Evolutionary conservation across 1,140 invertebrate genomes (phyloP).

Genomic region (Onthophagus taurus): DNA sequence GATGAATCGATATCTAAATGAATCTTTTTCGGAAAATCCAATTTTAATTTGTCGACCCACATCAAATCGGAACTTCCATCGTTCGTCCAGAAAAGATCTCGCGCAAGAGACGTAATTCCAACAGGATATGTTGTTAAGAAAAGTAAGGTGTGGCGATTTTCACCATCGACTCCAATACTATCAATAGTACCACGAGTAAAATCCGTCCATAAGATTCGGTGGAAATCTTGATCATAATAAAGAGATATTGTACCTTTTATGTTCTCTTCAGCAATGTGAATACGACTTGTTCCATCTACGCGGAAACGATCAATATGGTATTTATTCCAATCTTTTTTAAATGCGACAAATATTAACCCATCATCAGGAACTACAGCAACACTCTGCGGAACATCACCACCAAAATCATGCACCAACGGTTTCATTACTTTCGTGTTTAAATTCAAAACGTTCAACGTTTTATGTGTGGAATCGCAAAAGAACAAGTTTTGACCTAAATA

Average conservation of each 20-base stretch:
- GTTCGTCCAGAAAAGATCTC: conserved; percentile 54
- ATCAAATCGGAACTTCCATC: conserved; percentile 41
- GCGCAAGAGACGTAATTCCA: conserved; percentile 44
- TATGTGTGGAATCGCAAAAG: conserved; percentile 47
- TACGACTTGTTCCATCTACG: conserved; percentile 46
- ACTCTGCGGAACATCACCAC: conserved; percentile 47
- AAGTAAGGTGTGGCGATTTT: conserved; percentile 37
- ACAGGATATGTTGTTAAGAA: conserved; percentile 38
- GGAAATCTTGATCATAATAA: conserved; percentile 41
- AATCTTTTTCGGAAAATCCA: conserved; percentile 36
- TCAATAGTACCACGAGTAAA: conserved; percentile 44
- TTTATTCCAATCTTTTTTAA: conserved; percentile 36
- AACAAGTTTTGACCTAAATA: conserved; percentile 54
- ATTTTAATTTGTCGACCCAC: conserved; percentile 47
- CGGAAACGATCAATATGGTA: conserved; percentile 49
- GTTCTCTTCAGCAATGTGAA: conserved; percentile 42
- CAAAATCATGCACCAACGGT: conserved; percentile 43
- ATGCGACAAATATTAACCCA: conserved; percentile 60
- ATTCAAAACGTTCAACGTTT: conserved; percentile 46
- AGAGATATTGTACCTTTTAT: conserved; percentile 42
- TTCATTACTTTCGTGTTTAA: conserved; percentile 45
- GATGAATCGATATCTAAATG: no score
- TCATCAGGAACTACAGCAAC: conserved; percentile 53
- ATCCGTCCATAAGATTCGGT: conserved; percentile 48
- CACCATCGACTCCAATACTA: conserved; percentile 42